phyloP scores from a whole-genome alignment of 2,113 vertebrate genomes.

The Myotis brandtii region DNA sequence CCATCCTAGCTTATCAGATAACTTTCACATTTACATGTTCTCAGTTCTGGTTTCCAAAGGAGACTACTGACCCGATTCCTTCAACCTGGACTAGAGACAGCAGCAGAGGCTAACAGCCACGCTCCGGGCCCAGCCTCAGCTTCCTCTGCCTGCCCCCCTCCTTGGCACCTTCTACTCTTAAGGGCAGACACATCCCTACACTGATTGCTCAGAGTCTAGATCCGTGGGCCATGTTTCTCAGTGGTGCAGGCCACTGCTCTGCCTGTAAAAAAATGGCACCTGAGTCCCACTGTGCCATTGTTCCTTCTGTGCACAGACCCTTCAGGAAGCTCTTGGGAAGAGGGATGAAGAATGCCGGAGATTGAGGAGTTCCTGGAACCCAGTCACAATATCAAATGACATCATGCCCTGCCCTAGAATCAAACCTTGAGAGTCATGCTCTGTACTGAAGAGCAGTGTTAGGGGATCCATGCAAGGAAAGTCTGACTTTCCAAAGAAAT shows the following conservation, averaged over 20 bases:
- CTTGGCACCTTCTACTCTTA: neutral
- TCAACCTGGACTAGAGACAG: neutral
- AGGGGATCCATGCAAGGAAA: neutral
- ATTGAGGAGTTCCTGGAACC: neutral
- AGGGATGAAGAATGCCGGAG: neutral
- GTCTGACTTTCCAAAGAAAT: slow-evolving; percentile 3
- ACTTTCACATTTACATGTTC: neutral
- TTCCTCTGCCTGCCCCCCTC: neutral
- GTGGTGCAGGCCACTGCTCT: neutral
- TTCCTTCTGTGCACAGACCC: neutral
- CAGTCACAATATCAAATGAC: neutral
- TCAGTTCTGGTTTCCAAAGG: neutral
- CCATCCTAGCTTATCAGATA: neutral
- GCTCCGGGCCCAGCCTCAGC: no score
- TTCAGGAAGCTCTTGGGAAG: neutral
- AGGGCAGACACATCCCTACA: neutral
- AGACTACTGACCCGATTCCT: neutral
- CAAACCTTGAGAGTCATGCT: neutral
- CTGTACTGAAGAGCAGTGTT: neutral
- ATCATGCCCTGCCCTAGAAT: neutral
- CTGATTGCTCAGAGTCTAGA: neutral
- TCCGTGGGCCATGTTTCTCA: neutral
- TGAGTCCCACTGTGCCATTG: neutral
- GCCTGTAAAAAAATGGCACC: neutral
- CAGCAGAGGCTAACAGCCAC: neutral